Evolutionary conservation across 1,140 invertebrate genomes (phyloP), one percentile per base, ranked within the genome.

Genomic region (Pararge aegeria): DNA sequence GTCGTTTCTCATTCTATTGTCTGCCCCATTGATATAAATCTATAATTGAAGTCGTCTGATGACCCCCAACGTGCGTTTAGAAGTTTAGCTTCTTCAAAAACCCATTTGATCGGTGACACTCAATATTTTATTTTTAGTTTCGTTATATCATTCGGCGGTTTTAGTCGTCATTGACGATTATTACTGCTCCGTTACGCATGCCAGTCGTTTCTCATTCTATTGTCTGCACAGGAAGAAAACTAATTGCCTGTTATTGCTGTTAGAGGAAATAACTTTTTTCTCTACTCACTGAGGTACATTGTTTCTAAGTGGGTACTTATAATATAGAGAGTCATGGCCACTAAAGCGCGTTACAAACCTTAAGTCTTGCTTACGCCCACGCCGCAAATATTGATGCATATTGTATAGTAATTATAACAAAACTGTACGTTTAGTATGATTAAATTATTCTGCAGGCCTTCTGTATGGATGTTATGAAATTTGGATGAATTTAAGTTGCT

Each of bases 201-300:
- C 13, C 40, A 10, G 9, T 12, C 19, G 16, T 42, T 3, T 42
- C 20, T 46, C 42, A 20, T 19, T 46, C 10, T 30, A 44, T 44
- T 42, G 52, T 54, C 20, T 42, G 10, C n/a, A 42, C 38, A 54
- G 52, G 52, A 42, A 54, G 52, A 24, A 12, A 42, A 42, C 20
- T 54, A 42, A 54, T 54, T 44, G 52, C 52, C 19, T 46, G 9
- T 46, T 16, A 46, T 46, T 46, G 42, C 42, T 6, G 13, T 18
- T 24, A 37, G 20, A 54, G 52, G 52, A 42, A 54, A 40, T 27
- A 5, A 53, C 37, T 12, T 53, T 54, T 54, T 54, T 42, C 16
- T 16, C 9, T 46, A 20, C 0, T n/a, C 10, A 46, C 0, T n/a
- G 16, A 24, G 7, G 3, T 24, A 24, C 24, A 7, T 24, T 24